Conservation (phyloP, 2,888 invertebrate species). For the Rhimphoctona megacephalus region DNA sequence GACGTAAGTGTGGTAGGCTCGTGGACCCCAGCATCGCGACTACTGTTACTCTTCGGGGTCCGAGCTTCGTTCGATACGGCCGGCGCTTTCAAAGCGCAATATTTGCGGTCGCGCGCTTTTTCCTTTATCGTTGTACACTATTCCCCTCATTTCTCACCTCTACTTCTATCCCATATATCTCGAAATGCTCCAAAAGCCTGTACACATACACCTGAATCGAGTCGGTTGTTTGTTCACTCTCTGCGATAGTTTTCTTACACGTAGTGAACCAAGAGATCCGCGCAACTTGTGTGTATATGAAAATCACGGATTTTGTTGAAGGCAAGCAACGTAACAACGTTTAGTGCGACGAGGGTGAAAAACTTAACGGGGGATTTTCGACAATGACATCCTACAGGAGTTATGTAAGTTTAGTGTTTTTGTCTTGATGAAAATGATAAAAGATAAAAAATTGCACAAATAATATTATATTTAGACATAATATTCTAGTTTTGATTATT, state of each 20-base stretch:
- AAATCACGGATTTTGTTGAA: slow-evolving; percentile 22
- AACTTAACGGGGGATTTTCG: slow-evolving; percentile 55
- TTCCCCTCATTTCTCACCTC: slow-evolving; percentile 13
- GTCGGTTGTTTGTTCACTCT: slow-evolving; percentile 56
- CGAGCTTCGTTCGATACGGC: slow-evolving; percentile 81
- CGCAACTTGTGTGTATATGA: neutral
- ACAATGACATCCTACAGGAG: slow-evolving; percentile 82
- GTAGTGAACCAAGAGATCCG: slow-evolving; percentile 36
- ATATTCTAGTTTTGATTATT: neutral
- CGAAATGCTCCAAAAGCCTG: slow-evolving; percentile 58
- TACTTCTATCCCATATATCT: slow-evolving; percentile 16
- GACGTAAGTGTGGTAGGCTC: slow-evolving; percentile 70
- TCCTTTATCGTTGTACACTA: slow-evolving; percentile 10
- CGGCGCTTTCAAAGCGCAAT: slow-evolving; percentile 73
- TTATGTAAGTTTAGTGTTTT: slow-evolving; percentile 80
- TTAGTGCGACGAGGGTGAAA: slow-evolving; percentile 53
- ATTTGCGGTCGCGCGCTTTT: slow-evolving; percentile 75
- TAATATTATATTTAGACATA: neutral
- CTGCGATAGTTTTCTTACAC: slow-evolving; percentile 60
- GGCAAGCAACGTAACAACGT: neutral
- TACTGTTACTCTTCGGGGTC: slow-evolving; percentile 79
- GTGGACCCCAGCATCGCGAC: slow-evolving; percentile 80
- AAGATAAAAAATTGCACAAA: neutral
- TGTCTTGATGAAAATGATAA: neutral
- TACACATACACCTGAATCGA: slow-evolving; percentile 30